Base-by-base conservation (phyloP, 2,797 vertebrate species). In the Nyctalus aviator region DNA sequence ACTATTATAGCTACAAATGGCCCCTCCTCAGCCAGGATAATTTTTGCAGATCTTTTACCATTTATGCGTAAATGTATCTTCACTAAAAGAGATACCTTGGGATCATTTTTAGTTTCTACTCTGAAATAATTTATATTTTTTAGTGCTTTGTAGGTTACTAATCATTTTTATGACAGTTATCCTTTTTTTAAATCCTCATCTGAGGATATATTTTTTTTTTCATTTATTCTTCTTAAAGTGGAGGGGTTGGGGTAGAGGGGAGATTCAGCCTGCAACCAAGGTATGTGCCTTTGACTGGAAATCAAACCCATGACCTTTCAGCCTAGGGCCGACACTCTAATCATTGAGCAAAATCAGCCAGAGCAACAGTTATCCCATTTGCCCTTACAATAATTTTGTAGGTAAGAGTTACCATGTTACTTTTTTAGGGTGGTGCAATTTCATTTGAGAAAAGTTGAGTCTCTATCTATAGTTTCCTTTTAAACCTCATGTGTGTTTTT, bases 101-200 rank as follows among this genome's bases (percentile, higher is more conserved):
- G 23, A 73, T 93, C 46, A 17, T 37, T 82, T 93, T 84, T 37
- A 84, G 46, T 87, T 84, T 44, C 37, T 85, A 50, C 12, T 84
- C 69, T 75, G 44, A 71, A 88, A 78, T 85, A 46, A 55, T 92
- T 93, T 95, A 25, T 90, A 53, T 82, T 83, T 94, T 69, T 79
- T 76, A 76, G 35, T 83, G 21, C 41, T 76, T 94, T 89, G 30
- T 75, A 95, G 44, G 69, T 73, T 88, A 48, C 20, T 91, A 21
- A 50, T 57, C 23, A 76, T 90, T 76, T 92, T 93, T 66, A 46
- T 91, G 71, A 62, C 17, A 86, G 44, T 89, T 85, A 62, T 48
- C 7, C 17, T 62, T 62, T 62, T 57, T 59, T 62, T 30, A 30
- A 62, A 62, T 62, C 59, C 59, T 62, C 27, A 62, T 15, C 59